Evolutionary conservation across 1,140 invertebrate species (phyloP), one percentile per base, ranked within the genome.

Genomic region (Trichonephila clavata): DNA sequence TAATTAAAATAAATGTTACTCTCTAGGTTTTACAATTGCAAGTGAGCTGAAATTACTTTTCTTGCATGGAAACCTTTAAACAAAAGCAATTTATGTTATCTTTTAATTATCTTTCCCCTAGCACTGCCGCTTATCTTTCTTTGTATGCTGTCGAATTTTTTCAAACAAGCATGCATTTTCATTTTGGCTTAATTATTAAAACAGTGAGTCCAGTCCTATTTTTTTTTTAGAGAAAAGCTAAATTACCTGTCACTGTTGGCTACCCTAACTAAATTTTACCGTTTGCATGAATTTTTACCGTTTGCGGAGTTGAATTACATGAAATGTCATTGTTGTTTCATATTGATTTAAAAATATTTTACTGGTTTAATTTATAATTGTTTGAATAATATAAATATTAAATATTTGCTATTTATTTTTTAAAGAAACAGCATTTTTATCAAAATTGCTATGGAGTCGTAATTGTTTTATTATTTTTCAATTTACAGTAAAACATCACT

Each of bases 131-230:
- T 27, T 71, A 71, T 71, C 27, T 27, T 71, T 27, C 21, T 18
- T 63, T 21, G 21, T 63, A 21, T 63, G 61, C 21, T 63, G 21
- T 63, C 16, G 4, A 6, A 20, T 63, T 63, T 63, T 63, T 61
- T 63, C 14, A 63, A 20, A 63, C 13, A 21, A 63, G 21, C 61
- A 21, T 63, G 21, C 16, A 18, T 43, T 27, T 43, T 80, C n/a
- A 80, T 27, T 80, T 39, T 80, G 27, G 27, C 32, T 27, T 32
- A 80, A 80, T 80, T 80, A 80, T 80, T 43, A 80, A 43, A 80
- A 27, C 27, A 80, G 27, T 16, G 10, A 18, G 16, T 13, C 6
- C 27, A 18, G 71, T 24, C 8, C 10, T 21, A 80, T 10, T 24
- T 80, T 43, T 80, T 43, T 80, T 80, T 6, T 10, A 18, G 71